Evolutionary conservation across 2,888 invertebrate species (phyloP).

Genomic region (Beris chalybata): DNA sequence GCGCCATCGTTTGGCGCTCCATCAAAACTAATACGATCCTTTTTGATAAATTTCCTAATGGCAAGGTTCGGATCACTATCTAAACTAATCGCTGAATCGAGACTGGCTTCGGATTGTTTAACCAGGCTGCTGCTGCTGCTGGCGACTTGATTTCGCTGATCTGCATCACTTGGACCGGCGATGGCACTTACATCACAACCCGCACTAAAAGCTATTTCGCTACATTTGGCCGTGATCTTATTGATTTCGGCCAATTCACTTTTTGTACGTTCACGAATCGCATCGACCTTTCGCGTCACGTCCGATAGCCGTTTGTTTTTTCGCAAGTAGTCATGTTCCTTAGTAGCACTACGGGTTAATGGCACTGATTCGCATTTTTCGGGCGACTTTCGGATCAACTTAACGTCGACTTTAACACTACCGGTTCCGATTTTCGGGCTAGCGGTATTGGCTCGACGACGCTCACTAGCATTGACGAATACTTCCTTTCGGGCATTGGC

Average conservation of each 20-base stretch:
- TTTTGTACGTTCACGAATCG: constrained; percentile 51
- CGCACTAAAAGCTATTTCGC: constrained; percentile 33
- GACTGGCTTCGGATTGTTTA: neutral
- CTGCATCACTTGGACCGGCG: neutral
- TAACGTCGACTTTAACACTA: constrained; percentile 32
- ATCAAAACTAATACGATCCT: constrained; percentile 37
- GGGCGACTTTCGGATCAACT: constrained; percentile 33
- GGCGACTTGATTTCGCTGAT: too few species aligned
- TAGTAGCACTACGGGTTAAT: constrained; percentile 41
- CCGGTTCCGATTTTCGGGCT: constrained; percentile 43
- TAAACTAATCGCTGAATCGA: constrained; percentile 15
- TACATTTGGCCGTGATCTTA: constrained; percentile 51
- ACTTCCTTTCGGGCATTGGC: constrained; percentile 47
- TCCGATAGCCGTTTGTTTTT: constrained; percentile 45
- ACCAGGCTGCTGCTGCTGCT: too few species aligned
- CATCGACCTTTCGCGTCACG: constrained; percentile 48
- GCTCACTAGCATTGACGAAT: constrained; percentile 42
- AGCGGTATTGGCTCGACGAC: constrained; percentile 45
- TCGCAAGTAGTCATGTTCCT: constrained; percentile 42
- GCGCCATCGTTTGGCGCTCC: constrained; percentile 1
- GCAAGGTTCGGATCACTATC: constrained; percentile 11
- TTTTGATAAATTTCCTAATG: constrained; percentile 34
- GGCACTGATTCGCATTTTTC: constrained; percentile 37
- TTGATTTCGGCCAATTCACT: constrained; percentile 54
- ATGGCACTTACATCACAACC: neutral